These are phyloP conservation scores for Lasioglossum lativentre DNA, from an alignment of 2,888 invertebrate genomes.

Conservation along the genomic window DNA sequence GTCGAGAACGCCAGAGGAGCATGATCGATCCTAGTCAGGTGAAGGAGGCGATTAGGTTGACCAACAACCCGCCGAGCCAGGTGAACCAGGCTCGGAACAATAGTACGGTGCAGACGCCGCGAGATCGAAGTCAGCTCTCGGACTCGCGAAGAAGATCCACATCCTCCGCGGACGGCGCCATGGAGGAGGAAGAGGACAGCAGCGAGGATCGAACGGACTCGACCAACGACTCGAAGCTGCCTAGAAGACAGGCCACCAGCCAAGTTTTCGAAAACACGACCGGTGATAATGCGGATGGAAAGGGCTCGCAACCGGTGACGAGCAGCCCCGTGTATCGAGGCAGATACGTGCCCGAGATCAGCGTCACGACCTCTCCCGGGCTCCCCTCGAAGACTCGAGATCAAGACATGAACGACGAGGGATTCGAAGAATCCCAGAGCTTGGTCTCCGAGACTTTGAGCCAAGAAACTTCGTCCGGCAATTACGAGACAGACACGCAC, in stretches of 20 bases:
- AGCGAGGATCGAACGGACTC: constrained; percentile 20
- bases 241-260: background rate
- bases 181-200: background rate
- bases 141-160: background rate
- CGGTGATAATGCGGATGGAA: background rate
- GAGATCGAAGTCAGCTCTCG: background rate
- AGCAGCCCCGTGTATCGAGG: constrained; percentile 67
- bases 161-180: background rate
- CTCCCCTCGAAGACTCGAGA: constrained; percentile 83
- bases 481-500: constrained; percentile 87
- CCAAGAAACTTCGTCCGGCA: constrained; percentile 93
- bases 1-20: constrained; percentile 83
- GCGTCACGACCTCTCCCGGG: constrained; percentile 83
- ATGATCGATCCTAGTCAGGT: constrained; percentile 85
- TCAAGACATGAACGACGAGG: constrained; percentile 93
- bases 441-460: constrained; percentile 94
- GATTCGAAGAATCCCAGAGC: constrained; percentile 96
- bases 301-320: background rate
- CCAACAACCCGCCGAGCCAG: constrained; percentile 79
- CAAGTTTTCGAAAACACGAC: background rate
- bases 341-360: constrained; percentile 84
- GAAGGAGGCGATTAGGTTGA: constrained; percentile 77
- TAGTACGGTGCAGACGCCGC: background rate
- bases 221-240: background rate
- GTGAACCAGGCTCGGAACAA: constrained; percentile 62